Evolutionary conservation across 2,797 vertebrate genomes (phyloP).

Genomic region (Sebastes minor): DNA sequence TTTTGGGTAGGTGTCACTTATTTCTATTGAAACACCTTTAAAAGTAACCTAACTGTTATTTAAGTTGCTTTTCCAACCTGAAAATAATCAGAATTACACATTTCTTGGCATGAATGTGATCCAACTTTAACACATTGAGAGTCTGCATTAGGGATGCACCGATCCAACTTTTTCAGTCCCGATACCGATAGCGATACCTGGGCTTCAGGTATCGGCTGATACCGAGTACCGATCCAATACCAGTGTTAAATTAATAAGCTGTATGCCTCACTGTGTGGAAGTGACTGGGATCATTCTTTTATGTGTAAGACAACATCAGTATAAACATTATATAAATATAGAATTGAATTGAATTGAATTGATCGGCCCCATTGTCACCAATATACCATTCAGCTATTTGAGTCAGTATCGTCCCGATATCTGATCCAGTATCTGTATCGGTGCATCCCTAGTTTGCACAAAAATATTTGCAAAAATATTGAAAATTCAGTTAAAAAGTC

Average conservation of each 20-base stretch:
- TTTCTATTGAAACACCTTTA: background rate
- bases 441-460: background rate
- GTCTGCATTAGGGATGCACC: fast-evolving
- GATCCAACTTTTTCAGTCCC: no score
- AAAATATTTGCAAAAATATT: background rate
- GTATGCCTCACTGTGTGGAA: no score
- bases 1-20: background rate
- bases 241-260: fast-evolving
- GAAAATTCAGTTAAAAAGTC: background rate
- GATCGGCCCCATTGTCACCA: no score
- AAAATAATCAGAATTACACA: no score
- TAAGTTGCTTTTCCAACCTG: background rate
- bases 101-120: background rate
- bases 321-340: no score
- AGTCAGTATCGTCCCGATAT: no score
- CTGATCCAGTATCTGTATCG: no score
- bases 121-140: background rate
- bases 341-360: fast-evolving
- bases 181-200: no score
- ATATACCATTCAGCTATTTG: no score
- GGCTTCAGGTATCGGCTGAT: no score
- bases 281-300: no score
- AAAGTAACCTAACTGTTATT: background rate
- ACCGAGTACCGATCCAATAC: fast-evolving
- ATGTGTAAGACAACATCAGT: no score